These are phyloP conservation scores for Parochlus steinenii DNA, from an alignment of 2,888 invertebrate species.

Conservation along the genomic window DNA sequence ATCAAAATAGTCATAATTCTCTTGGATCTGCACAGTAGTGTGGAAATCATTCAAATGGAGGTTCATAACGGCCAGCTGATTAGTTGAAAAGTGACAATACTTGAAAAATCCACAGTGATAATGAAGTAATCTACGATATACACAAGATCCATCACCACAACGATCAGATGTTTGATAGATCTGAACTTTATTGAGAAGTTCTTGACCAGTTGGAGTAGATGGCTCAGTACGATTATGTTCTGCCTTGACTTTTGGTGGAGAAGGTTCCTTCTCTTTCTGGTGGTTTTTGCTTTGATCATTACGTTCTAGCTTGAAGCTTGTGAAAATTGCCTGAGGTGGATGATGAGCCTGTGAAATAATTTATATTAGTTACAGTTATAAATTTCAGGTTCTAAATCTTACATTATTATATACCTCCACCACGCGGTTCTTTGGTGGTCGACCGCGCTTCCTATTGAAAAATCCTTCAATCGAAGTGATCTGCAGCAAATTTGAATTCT, in stretches of 20 bases:
- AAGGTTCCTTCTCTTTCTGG: slow-evolving; percentile 13
- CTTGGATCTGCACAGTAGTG: slow-evolving; percentile 60
- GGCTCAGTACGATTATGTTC: slow-evolving; percentile 21
- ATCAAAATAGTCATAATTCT: slow-evolving; percentile 76
- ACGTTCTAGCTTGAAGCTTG: slow-evolving; percentile 83
- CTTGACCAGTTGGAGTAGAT: slow-evolving; percentile 25
- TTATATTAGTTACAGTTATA: not conserved
- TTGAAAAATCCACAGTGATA: slow-evolving; percentile 57
- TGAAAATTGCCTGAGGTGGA: slow-evolving; percentile 81
- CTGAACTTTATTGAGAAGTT: slow-evolving; percentile 20
- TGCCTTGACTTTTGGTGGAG: slow-evolving; percentile 17
- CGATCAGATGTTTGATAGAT: slow-evolving; percentile 25
- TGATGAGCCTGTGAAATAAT: slow-evolving; percentile 43
- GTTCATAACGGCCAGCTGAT: slow-evolving; percentile 57
- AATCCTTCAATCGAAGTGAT: slow-evolving; percentile 71
- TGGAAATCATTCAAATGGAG: slow-evolving; percentile 78
- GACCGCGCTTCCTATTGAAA: slow-evolving; percentile 80
- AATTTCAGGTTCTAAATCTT: slow-evolving; percentile 23
- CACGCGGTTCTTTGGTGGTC: slow-evolving; percentile 92
- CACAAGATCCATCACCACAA: slow-evolving; percentile 63
- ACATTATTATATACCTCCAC: slow-evolving; percentile 82
- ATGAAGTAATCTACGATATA: slow-evolving; percentile 51
- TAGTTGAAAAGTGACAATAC: slow-evolving; percentile 68
- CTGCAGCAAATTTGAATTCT: slow-evolving; percentile 20
- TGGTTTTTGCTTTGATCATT: slow-evolving; percentile 26